Evolutionary conservation across 1,140 invertebrate species (phyloP).

Genomic region (Lepidurus arcticus): DNA sequence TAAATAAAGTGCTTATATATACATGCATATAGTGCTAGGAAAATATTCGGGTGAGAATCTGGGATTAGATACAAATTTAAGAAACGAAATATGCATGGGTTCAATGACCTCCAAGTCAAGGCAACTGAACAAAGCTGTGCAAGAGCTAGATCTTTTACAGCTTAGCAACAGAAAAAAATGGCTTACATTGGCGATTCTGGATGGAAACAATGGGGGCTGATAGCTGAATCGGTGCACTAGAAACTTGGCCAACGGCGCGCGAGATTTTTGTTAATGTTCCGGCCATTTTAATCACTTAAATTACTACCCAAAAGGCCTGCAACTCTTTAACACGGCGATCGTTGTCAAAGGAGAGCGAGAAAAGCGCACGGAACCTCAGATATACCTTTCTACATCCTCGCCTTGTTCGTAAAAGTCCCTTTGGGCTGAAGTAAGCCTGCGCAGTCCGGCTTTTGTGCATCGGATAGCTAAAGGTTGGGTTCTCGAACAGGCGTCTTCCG

Average conservation of each 20-base stretch:
- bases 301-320: conserved; percentile 12
- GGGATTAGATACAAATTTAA: conserved; percentile 32
- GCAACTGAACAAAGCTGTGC: not conserved
- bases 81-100: not conserved
- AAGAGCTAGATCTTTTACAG: not conserved
- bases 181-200: conserved; percentile 34
- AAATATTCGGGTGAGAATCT: no score
- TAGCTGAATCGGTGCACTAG: conserved; percentile 28
- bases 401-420: conserved; percentile 1
- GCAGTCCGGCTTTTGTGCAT: not conserved
- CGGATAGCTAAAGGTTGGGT: not conserved
- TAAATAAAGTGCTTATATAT: no score
- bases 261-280: conserved; percentile 34
- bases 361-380: not conserved
- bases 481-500: conserved; percentile 23
- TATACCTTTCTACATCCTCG: not conserved
- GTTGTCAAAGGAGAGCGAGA: not conserved
- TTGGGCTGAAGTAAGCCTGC: not conserved
- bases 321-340: conserved; percentile 16
- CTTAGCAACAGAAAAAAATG: not conserved
- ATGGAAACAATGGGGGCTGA: conserved; percentile 30
- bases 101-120: not conserved
- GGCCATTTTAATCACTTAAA: conserved; percentile 31
- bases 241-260: conserved; percentile 23
- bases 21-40: no score